Percentiles rank a stretch among this genome's conserved stretches.
Evolutionary conservation across 2,797 vertebrate species (phyloP).

Genomic region (Argyrosomus regius): DNA sequence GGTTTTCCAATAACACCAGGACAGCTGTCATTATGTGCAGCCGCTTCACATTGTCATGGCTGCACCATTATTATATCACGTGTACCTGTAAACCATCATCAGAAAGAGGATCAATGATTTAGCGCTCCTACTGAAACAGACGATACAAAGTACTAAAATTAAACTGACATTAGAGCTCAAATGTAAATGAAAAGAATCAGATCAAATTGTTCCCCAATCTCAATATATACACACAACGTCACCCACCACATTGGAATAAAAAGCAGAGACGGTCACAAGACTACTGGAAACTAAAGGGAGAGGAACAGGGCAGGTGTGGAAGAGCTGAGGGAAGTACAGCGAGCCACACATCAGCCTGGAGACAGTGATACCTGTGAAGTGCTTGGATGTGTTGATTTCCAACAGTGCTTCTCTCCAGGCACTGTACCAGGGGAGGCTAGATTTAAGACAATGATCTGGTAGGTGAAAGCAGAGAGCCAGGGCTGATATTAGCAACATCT

Average conservation of each 20-base stretch:
- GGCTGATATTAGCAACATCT: constrained; percentile 50
- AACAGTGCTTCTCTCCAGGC: constrained; percentile 93
- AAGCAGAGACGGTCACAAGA: background rate
- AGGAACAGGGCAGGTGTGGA: constrained; percentile 4
- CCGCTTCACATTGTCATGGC: background rate
- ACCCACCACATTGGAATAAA: constrained; percentile 19
- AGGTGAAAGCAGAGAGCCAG: constrained; percentile 77
- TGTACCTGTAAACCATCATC: background rate
- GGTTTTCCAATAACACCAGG: background rate
- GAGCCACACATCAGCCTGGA: constrained; percentile 38
- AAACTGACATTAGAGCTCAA: background rate
- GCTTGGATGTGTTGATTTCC: constrained; percentile 91
- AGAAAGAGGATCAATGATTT: background rate
- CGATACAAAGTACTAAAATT: background rate
- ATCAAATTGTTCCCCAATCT: background rate
- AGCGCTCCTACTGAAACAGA: background rate
- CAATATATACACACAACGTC: background rate
- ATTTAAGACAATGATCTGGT: constrained; percentile 94
- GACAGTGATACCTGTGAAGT: constrained; percentile 90
- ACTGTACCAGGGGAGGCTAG: constrained; percentile 94
- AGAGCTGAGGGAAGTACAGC: constrained; percentile 20
- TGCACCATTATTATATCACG: too few relatives aligned
- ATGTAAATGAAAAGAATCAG: background rate
- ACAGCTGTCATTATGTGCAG: background rate
- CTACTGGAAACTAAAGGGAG: constrained; percentile 22